phyloP scores from a whole-genome alignment of 2,888 invertebrate genomes.

The Drosophila histrio region DNA sequence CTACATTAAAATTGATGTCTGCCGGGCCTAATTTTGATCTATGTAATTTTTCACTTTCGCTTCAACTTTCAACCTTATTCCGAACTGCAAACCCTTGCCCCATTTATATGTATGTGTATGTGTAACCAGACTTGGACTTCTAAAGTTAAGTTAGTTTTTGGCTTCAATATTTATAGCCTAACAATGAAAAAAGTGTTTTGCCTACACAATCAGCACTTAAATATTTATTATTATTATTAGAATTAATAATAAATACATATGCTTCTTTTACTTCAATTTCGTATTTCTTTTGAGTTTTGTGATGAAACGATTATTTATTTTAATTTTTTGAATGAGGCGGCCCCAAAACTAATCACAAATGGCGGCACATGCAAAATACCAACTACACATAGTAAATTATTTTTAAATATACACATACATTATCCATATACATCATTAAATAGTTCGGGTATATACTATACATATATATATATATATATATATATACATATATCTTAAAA shows the following conservation, averaged over 20 bases:
- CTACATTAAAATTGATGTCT: conserved; percentile 76
- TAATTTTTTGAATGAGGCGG: conserved; percentile 27
- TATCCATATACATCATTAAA: conserved; percentile 30
- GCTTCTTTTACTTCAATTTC: conserved; percentile 9
- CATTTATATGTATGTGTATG: conserved; percentile 2
- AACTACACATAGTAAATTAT: conserved; percentile 50
- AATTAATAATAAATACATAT: conserved; percentile 38
- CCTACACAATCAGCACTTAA: conserved; percentile 35
- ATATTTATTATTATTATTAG: not conserved
- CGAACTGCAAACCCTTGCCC: conserved; percentile 47
- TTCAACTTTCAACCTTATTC: conserved; percentile 30
- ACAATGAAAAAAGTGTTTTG: conserved; percentile 63
- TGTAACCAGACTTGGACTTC: conserved; percentile 50
- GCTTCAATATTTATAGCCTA: conserved; percentile 71
- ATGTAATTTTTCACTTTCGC: not conserved
- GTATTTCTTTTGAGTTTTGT: conserved; percentile 6
- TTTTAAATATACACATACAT: conserved; percentile 53
- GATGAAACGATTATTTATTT: conserved; percentile 43
- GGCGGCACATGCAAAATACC: conserved; percentile 59
- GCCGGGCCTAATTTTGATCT: conserved; percentile 13
- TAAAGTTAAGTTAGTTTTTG: conserved; percentile 40
- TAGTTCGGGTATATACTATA: conserved; percentile 36
- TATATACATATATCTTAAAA: conserved; percentile 36
- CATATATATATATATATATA: conserved; percentile 35
- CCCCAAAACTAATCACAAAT: conserved; percentile 69